phyloP scores from a whole-genome alignment of 2,113 vertebrate genomes.

The Sinocyclocheilus grahami region DNA sequence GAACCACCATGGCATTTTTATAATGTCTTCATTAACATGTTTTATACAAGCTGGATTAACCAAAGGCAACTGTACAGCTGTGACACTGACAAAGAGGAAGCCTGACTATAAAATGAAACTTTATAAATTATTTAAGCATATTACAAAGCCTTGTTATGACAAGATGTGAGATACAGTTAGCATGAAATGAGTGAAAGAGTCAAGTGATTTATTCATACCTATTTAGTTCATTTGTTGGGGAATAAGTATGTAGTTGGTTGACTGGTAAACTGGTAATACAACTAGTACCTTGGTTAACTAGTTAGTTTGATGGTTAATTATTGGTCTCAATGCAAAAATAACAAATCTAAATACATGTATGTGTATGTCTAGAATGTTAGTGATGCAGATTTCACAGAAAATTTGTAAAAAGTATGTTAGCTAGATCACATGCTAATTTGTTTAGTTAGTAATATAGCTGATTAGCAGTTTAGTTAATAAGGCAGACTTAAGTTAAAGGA shows the following conservation, averaged over 20 bases:
- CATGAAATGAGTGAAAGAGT: background rate
- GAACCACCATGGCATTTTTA: background rate
- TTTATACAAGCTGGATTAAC: background rate
- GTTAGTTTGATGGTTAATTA: background rate
- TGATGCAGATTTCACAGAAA: background rate
- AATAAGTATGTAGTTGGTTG: background rate
- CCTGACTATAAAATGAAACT: background rate
- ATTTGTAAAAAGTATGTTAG: background rate
- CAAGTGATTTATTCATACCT: background rate
- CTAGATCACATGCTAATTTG: background rate
- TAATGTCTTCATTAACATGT: background rate
- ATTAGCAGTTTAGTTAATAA: background rate
- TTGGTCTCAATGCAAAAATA: background rate
- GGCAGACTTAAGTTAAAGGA: background rate
- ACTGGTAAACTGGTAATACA: no score
- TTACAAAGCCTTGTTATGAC: background rate
- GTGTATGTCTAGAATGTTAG: background rate
- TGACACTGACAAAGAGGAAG: conserved; percentile 11
- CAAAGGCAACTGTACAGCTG: background rate
- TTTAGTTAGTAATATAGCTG: background rate
- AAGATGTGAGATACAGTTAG: background rate
- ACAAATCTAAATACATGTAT: background rate
- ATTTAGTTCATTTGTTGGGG: background rate
- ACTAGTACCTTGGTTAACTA: no score
- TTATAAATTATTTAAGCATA: conserved; percentile 1